Conservation (phyloP, 2,888 invertebrate genomes). For the Drosophila niveifrons region DNA sequence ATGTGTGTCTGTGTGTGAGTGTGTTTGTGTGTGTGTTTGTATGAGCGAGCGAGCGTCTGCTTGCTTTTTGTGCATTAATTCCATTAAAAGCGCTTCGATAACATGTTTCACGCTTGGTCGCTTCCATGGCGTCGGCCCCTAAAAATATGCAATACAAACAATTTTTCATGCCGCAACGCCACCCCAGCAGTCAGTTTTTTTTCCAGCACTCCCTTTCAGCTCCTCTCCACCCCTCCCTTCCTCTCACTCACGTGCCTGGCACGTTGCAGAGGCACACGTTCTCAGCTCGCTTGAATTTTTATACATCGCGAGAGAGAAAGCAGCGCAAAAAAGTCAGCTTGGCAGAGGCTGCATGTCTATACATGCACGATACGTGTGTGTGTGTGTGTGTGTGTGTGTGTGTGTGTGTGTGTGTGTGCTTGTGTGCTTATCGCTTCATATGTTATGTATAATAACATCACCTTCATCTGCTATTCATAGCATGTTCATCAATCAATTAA, state of each 20-base stretch:
- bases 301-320: constrained; percentile 33
- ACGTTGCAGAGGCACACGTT: constrained; percentile 37
- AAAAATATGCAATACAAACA: constrained; percentile 75
- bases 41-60: constrained; percentile 18
- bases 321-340: constrained; percentile 36
- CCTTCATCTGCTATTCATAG: constrained; percentile 78
- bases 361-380: not conserved
- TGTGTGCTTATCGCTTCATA: constrained; percentile 62
- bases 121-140: constrained; percentile 62
- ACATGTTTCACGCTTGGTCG: constrained; percentile 72
- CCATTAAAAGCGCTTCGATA: constrained; percentile 73
- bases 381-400: constrained; percentile 1
- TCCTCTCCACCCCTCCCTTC: constrained; percentile 1
- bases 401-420: constrained; percentile 12
- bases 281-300: constrained; percentile 48
- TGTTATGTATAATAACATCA: constrained; percentile 67
- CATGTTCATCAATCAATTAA: constrained; percentile 80
- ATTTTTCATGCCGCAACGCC: constrained; percentile 64
- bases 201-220: constrained; percentile 6
- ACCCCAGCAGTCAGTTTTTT: constrained; percentile 35
- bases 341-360: constrained; percentile 35
- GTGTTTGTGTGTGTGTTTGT: constrained; percentile 16
- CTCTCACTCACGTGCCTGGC: constrained; percentile 51
- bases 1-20: constrained; percentile 7
- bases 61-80: constrained; percentile 63